These are phyloP conservation scores for Lycocerus yunnanus DNA, from an alignment of 2,888 invertebrate genomes.

Conservation along the genomic window DNA sequence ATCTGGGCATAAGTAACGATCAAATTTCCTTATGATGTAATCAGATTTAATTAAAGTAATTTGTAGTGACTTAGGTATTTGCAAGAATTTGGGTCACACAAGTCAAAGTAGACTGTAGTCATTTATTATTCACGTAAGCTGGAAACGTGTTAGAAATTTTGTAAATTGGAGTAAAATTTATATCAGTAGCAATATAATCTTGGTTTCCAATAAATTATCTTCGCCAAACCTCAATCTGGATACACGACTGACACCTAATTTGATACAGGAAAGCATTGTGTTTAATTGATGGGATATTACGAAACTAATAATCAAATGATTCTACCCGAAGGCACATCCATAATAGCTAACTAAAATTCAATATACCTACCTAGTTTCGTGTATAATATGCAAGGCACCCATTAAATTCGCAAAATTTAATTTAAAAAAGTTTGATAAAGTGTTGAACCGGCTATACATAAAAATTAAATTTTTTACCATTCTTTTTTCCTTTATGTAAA, in stretches of 20 bases:
- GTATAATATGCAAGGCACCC: background rate
- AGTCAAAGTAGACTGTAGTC: background rate
- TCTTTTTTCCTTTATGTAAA: background rate
- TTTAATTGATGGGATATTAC: constrained; percentile 24
- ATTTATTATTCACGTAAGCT: background rate
- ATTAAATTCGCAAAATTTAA: background rate
- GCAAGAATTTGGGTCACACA: background rate
- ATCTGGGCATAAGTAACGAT: background rate
- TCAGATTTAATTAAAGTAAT: background rate
- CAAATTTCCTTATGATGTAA: background rate
- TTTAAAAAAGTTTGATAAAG: background rate
- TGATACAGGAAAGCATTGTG: constrained; percentile 22
- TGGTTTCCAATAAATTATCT: constrained; percentile 28
- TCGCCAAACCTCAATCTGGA: constrained; percentile 27
- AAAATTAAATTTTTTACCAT: background rate
- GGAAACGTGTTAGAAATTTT: background rate
- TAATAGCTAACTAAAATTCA: background rate
- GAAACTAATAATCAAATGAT: constrained; percentile 18
- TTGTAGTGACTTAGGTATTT: background rate
- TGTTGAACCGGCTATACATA: background rate
- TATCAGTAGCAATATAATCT: constrained; percentile 5
- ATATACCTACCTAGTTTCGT: background rate
- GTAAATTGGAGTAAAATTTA: background rate
- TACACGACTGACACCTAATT: constrained; percentile 26
- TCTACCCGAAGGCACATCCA: background rate